These are phyloP conservation scores for Pontoporia blainvillei DNA, from an alignment of 2,113 vertebrate genomes.

Conservation along the genomic window DNA sequence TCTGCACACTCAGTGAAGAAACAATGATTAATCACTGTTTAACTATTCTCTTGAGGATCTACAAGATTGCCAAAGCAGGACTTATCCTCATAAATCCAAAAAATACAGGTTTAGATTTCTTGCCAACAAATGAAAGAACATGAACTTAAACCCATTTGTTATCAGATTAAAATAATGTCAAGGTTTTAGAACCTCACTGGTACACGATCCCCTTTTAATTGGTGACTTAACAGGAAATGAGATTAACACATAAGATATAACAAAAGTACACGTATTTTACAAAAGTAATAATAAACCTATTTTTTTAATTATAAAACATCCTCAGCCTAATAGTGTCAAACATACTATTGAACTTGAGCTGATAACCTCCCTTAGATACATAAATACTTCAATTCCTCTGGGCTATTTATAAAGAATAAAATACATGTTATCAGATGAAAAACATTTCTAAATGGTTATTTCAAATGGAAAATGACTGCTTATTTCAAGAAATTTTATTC, in stretches of 20 bases:
- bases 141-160: constrained; percentile 97
- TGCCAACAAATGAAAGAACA: constrained; percentile 93
- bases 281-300: constrained; percentile 23
- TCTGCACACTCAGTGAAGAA: constrained; percentile 96
- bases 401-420: constrained; percentile 47
- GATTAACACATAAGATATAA: constrained; percentile 67
- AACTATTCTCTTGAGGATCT: constrained; percentile 99
- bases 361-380: background rate
- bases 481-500: constrained; percentile 37
- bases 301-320: constrained; percentile 18
- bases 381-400: background rate
- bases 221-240: constrained; percentile 69
- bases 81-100: constrained; percentile 98
- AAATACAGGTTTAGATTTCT: constrained; percentile 93
- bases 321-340: constrained; percentile 17
- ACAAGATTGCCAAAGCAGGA: constrained; percentile 97
- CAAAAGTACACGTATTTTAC: constrained; percentile 43
- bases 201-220: constrained; percentile 79
- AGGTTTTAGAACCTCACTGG: constrained; percentile 85
- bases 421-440: background rate
- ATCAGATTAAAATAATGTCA: constrained; percentile 99
- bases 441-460: constrained; percentile 14
- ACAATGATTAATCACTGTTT: constrained; percentile 99
- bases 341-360: background rate
- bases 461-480: constrained; percentile 14